phyloP scores from a whole-genome alignment of 2,797 vertebrate genomes.

The Lithobates pipiens region DNA sequence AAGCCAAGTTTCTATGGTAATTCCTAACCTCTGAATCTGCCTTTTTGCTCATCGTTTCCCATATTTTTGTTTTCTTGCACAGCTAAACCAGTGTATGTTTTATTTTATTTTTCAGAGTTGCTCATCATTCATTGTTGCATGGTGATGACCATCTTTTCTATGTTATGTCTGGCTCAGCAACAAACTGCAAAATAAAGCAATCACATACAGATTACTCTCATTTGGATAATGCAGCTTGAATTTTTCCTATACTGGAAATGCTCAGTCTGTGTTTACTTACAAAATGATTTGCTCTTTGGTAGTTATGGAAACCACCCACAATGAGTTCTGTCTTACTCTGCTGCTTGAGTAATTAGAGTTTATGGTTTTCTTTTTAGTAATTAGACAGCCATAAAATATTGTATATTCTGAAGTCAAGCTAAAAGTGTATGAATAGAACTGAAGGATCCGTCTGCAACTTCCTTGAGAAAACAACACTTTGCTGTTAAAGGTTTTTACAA shows the following conservation, averaged over 20 bases:
- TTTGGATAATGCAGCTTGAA: background rate
- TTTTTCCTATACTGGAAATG: conserved; percentile 17
- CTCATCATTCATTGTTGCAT: background rate
- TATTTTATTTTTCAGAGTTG: background rate
- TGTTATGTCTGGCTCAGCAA: background rate
- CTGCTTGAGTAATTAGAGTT: conserved; percentile 72
- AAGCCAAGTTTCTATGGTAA: background rate
- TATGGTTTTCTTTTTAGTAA: conserved; percentile 44
- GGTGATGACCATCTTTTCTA: background rate
- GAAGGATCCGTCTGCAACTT: background rate
- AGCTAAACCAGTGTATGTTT: background rate
- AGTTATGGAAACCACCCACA: conserved; percentile 43
- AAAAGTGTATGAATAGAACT: background rate
- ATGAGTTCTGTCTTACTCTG: conserved; percentile 61
- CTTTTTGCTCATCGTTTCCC: background rate
- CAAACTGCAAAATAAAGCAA: background rate
- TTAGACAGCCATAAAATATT: conserved; percentile 50
- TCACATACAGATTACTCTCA: background rate
- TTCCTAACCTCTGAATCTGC: background rate
- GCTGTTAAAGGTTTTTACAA: background rate
- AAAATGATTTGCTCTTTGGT: conserved; percentile 43
- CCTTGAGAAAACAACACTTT: background rate
- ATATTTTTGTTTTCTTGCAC: background rate
- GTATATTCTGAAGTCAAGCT: conserved; percentile 5
- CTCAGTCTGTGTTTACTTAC: conserved; percentile 36